Conservation (phyloP, 2,113 vertebrate species). For the Corvus moneduloides region DNA sequence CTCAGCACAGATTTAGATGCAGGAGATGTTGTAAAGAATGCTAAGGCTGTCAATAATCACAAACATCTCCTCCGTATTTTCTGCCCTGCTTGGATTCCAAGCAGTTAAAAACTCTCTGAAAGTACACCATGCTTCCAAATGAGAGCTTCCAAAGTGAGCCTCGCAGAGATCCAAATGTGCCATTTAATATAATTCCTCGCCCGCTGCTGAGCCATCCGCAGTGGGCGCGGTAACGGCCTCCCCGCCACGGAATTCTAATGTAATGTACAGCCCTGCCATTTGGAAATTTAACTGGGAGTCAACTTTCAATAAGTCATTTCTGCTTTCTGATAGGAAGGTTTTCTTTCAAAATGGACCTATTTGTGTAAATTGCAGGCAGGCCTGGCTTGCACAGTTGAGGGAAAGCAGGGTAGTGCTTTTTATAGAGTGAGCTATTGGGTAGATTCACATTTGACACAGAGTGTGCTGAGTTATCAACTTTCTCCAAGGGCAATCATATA, state of each 20-base stretch:
- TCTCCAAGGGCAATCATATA: slow-evolving; percentile 72
- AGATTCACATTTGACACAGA: slow-evolving; percentile 60
- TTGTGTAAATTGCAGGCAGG: slow-evolving; percentile 30
- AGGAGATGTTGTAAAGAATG: not conserved
- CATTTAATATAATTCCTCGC: not conserved
- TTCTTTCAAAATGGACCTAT: slow-evolving; percentile 19
- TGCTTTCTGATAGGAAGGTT: not conserved
- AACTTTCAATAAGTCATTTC: slow-evolving; percentile 17
- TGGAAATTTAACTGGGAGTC: not conserved
- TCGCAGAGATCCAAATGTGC: not conserved
- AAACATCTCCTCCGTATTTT: not conserved
- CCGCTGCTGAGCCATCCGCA: not conserved
- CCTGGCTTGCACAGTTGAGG: not conserved
- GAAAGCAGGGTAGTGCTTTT: slow-evolving; percentile 15
- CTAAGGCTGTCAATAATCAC: not conserved
- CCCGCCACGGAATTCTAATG: not conserved
- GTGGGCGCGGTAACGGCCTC: not conserved
- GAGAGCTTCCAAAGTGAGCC: not conserved
- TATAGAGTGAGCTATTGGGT: slow-evolving; percentile 60
- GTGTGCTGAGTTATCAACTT: slow-evolving; percentile 70
- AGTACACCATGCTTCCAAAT: not conserved
- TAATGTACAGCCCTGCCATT: not conserved
- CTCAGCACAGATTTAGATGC: not conserved
- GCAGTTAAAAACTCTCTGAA: not conserved
- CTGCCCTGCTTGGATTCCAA: not conserved